A percentile compares a stretch with the other conserved stretches of the same genome.
These are phyloP conservation scores for Chesias legatella DNA, from an alignment of 2,888 invertebrate species.

Conservation along the genomic window DNA sequence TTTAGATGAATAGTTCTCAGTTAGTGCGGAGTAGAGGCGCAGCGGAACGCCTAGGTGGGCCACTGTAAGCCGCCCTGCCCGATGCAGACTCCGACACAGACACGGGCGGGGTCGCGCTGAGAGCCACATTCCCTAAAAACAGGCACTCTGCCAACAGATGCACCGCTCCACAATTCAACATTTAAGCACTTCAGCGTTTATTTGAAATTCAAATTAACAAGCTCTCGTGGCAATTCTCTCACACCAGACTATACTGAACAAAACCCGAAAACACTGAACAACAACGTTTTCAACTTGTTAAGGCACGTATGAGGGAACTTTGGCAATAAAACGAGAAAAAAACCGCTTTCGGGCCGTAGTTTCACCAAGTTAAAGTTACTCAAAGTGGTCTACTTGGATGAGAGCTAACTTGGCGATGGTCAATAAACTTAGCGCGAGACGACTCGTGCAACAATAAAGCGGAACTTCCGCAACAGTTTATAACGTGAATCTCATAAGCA, in stretches of 20 bases:
- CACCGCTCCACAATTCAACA: slow-evolving; percentile 41
- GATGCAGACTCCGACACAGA: slow-evolving; percentile 31
- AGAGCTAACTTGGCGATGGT: slow-evolving; percentile 62
- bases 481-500: slow-evolving; percentile 47
- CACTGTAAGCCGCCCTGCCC: slow-evolving; percentile 15
- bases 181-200: slow-evolving; percentile 39
- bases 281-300: slow-evolving; percentile 52
- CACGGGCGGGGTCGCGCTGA: slow-evolving; percentile 31
- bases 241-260: slow-evolving; percentile 19
- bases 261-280: slow-evolving; percentile 37
- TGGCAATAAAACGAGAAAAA: slow-evolving; percentile 70
- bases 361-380: slow-evolving; percentile 68
- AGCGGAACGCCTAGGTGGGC: slow-evolving; percentile 34
- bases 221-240: slow-evolving; percentile 26
- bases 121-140: slow-evolving; percentile 45
- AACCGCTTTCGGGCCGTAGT: slow-evolving; percentile 60
- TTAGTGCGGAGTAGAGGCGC: slow-evolving; percentile 41
- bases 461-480: slow-evolving; percentile 53
- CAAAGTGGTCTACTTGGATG: slow-evolving; percentile 61
- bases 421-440: slow-evolving; percentile 64
- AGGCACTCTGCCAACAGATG: slow-evolving; percentile 64
- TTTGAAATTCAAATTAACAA: slow-evolving; percentile 35
- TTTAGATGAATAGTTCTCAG: slow-evolving; percentile 49
- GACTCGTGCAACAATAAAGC: slow-evolving; percentile 55
- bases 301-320: slow-evolving; percentile 71